Base-by-base conservation (phyloP, 2,113 vertebrate genomes). In the Hydropotes inermis region DNA sequence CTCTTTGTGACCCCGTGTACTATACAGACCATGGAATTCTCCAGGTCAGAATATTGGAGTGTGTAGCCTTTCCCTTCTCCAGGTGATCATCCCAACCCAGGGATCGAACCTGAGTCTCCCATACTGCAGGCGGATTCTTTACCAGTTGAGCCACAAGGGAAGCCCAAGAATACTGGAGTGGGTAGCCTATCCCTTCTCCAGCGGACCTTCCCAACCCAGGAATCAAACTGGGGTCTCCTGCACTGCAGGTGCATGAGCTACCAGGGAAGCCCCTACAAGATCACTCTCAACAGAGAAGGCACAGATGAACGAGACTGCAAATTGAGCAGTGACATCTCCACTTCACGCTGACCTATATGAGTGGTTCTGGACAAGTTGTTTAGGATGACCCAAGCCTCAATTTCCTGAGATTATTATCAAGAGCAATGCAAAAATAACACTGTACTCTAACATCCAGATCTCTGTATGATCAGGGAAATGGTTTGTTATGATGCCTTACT, bases 251-350 rank as follows among this genome's bases (percentile, higher is more conserved):
- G 2, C n/a, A 70, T 70, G 67, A 70, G 67, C n/a, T 39, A 23
- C 11, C 67, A 39, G n/a, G 67, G 67, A 39, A 39, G n/a, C 19
- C 67, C 67, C 67, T 70, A 23, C n/a, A 50, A 4, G 25, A 30
- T 7, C 25, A 16, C 15, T 17, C 33, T 74, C 60, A 57, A 45
- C 9, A 67, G 23, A 52, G 11, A 60, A 64, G n/a, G 52, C 7
- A 58, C 2, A 57, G 58, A 43, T 43, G 64, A 76, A 82, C 5
- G 0, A 50, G 21, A 19, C 45, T 52, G 3, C 33, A 67, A 70
- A 45, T 16, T 9, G 47, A 70, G 17, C 2, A 50, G 60, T 0
- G 13, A 0, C 0, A 30, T 52, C 74, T 87, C 28, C 30, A 50
- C 23, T 33, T 43, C 28, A 74, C 28, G 2, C 45, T 9, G 5